These are phyloP conservation scores for Papilio protenor DNA, from an alignment of 2,888 invertebrate species.

Conservation along the genomic window DNA sequence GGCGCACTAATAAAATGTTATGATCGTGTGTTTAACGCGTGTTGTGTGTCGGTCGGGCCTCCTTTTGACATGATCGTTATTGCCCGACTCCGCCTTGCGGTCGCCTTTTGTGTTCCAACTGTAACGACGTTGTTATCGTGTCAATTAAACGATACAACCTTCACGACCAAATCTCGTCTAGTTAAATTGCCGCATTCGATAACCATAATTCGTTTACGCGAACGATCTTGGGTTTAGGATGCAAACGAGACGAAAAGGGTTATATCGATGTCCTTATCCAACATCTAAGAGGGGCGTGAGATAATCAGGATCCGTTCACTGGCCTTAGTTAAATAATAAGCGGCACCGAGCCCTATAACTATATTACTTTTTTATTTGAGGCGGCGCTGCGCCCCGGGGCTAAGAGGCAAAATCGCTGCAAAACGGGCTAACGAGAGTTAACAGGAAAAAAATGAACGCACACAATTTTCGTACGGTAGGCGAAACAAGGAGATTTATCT, in stretches of 20 bases:
- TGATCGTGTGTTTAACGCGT: conserved; percentile 84
- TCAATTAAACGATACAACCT: conserved; percentile 78
- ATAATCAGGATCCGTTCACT: conserved; percentile 73
- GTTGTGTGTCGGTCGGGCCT: conserved; percentile 82
- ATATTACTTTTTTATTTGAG: conserved; percentile 76
- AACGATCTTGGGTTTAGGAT: conserved; percentile 53
- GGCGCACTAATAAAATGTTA: conserved; percentile 84
- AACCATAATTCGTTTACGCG: conserved; percentile 62
- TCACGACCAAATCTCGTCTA: conserved; percentile 73
- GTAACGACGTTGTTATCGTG: conserved; percentile 81
- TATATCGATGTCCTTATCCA: conserved; percentile 57
- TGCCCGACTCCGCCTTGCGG: conserved; percentile 78
- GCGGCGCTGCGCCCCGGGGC: conserved; percentile 67
- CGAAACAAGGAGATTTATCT: conserved; percentile 41
- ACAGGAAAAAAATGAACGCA: conserved; percentile 63
- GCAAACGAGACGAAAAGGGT: conserved; percentile 53
- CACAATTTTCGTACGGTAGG: conserved; percentile 59
- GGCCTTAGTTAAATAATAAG: conserved; percentile 81
- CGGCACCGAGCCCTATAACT: conserved; percentile 77
- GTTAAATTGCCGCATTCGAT: conserved; percentile 60
- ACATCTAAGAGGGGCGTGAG: conserved; percentile 66
- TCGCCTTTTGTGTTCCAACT: conserved; percentile 76
- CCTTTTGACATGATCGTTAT: conserved; percentile 83
- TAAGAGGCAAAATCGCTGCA: conserved; percentile 66
- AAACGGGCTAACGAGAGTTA: conserved; percentile 75